These are phyloP conservation scores for Drepanosiphum platanoidis DNA, from an alignment of 2,888 invertebrate species.

Conservation along the genomic window DNA sequence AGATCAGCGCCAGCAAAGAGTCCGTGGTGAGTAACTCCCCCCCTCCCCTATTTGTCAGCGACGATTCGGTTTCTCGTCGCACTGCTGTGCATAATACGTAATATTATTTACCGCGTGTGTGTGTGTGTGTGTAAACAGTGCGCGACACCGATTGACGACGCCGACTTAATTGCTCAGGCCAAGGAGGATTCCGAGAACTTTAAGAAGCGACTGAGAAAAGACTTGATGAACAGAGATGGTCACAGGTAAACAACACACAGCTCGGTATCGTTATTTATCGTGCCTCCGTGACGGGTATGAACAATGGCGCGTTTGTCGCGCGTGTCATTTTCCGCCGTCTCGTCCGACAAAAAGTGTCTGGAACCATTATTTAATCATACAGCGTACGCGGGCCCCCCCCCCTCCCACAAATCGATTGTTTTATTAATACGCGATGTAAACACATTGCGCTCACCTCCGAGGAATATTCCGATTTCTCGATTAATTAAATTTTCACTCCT, in stretches of 20 bases:
- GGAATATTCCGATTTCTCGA: neutral
- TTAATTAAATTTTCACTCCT: constrained; percentile 4
- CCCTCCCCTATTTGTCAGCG: no score
- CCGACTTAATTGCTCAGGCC: constrained; percentile 65
- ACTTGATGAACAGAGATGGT: constrained; percentile 85
- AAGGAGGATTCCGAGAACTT: constrained; percentile 82
- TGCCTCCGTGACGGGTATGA: neutral
- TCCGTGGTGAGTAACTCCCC: constrained; percentile 41
- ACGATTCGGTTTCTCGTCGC: no score
- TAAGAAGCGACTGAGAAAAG: constrained; percentile 81
- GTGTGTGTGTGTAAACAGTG: constrained; percentile 63
- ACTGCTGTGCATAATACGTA: neutral
- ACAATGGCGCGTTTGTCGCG: neutral
- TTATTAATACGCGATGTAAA: neutral
- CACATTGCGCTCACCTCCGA: constrained; percentile 1
- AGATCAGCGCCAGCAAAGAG: constrained; percentile 46
- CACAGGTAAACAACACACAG: constrained; percentile 74
- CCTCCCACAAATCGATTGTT: neutral
- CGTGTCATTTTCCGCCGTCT: neutral
- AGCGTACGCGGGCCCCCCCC: neutral
- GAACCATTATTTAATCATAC: neutral
- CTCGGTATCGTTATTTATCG: no score
- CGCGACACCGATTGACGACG: constrained; percentile 66
- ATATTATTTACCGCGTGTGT: neutral
- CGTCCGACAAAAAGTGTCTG: neutral